These are phyloP conservation scores for Hypothenemus hampei DNA, from an alignment of 1,140 invertebrate genomes.

Conservation along the genomic window DNA sequence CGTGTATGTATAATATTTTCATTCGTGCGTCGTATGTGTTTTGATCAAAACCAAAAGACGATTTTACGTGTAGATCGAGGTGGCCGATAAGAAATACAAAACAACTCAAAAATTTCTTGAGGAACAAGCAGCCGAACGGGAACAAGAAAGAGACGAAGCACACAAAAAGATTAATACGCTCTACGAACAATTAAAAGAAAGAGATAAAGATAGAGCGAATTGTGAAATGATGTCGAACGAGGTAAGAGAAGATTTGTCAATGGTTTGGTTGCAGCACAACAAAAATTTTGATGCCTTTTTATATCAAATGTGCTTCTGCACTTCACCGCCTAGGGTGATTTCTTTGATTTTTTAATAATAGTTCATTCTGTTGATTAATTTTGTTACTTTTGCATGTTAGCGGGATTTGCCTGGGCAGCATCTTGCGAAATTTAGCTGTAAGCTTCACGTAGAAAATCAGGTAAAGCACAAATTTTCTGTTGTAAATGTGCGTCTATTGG, in stretches of 20 bases:
- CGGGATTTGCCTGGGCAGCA: constrained; percentile 19
- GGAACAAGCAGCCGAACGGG: constrained; percentile 72
- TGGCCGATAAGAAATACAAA: constrained; percentile 71
- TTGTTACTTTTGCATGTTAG: constrained; percentile 25
- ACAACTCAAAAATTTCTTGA: constrained; percentile 70
- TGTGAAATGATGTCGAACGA: constrained; percentile 52
- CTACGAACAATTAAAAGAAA: constrained; percentile 57
- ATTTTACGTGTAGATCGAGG: constrained; percentile 65
- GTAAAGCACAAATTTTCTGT: too few relatives aligned
- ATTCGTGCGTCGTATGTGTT: too few relatives aligned
- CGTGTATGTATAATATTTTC: too few relatives aligned
- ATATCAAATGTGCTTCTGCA: too few relatives aligned
- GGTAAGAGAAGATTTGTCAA: constrained; percentile 44
- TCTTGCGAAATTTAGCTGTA: constrained; percentile 17
- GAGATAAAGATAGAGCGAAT: constrained; percentile 55
- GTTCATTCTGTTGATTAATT: too few relatives aligned
- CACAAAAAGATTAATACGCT: constrained; percentile 56
- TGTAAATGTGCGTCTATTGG: too few relatives aligned
- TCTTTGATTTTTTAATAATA: too few relatives aligned
- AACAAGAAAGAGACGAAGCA: constrained; percentile 72
- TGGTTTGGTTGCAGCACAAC: too few relatives aligned
- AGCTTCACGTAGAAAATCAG: constrained; percentile 24
- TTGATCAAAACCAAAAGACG: too few relatives aligned
- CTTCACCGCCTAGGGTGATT: too few relatives aligned
- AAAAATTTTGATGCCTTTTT: too few relatives aligned